Percentiles rank a stretch among this genome's conserved stretches.
These are phyloP conservation scores for Stratiolaelaps scimitus DNA, from an alignment of 1,140 invertebrate species.

Conservation along the genomic window DNA sequence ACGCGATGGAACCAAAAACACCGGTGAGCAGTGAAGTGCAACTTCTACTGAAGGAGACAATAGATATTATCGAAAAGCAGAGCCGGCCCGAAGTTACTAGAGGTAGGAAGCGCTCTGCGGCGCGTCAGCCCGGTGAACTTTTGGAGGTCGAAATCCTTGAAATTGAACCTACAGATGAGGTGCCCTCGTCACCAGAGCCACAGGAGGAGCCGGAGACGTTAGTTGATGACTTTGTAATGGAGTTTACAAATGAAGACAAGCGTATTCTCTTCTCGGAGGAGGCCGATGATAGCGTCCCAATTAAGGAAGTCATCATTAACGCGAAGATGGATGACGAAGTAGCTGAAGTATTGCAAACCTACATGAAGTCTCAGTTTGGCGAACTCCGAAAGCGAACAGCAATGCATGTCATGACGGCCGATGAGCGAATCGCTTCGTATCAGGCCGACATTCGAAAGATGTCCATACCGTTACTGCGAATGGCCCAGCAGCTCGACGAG, in stretches of 20 bases:
- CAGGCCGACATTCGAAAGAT: constrained; percentile 2
- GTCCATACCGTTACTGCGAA: neutral
- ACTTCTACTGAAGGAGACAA: neutral
- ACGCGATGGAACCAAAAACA: neutral
- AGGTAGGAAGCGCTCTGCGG: no score
- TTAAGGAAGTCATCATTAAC: constrained; percentile 2
- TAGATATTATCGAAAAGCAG: neutral
- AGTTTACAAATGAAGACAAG: neutral
- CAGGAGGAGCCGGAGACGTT: constrained; percentile 1
- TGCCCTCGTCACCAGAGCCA: constrained; percentile 9
- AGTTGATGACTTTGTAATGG: neutral
- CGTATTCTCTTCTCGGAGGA: neutral
- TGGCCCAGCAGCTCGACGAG: constrained; percentile 8
- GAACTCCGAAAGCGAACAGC: constrained; percentile 25
- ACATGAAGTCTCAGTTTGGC: constrained; percentile 25
- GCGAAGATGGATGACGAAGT: constrained; percentile 20
- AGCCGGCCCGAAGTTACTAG: no score
- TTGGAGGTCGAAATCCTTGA: neutral
- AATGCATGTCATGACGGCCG: constrained; percentile 9
- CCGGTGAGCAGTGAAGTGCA: constrained; percentile 5
- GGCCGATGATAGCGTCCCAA: constrained; percentile 5
- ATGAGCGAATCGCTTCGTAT: constrained; percentile 14
- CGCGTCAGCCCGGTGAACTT: neutral
- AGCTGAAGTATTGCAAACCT: constrained; percentile 17
- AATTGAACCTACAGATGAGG: constrained; percentile 9